Conservation (phyloP, 2,797 vertebrate species). For the Trachurus trachurus region DNA sequence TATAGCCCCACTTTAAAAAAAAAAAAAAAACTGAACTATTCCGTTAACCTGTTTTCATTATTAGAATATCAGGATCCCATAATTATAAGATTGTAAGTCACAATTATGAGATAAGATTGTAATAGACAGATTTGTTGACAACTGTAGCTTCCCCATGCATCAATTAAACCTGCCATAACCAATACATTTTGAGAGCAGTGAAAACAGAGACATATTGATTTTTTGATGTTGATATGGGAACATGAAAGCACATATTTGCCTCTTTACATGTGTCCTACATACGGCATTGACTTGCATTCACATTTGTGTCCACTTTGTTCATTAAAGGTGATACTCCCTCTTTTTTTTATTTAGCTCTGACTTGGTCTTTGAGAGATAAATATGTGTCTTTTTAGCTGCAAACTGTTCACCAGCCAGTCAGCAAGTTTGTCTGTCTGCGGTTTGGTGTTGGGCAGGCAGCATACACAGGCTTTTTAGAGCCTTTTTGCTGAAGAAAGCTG, state of each 20-base stretch:
- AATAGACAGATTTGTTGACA: no score
- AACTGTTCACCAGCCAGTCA: neutral
- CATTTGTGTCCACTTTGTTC: neutral
- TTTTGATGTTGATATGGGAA: neutral
- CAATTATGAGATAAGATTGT: no score
- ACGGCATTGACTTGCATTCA: neutral
- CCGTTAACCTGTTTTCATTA: no score
- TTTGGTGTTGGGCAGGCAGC: conserved; percentile 2
- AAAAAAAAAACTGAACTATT: no score
- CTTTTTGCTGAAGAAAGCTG: neutral
- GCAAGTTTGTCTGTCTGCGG: neutral
- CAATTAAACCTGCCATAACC: neutral
- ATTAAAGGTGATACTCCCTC: neutral
- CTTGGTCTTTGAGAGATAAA: neutral
- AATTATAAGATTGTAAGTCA: no score
- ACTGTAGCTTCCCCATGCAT: neutral
- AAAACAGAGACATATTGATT: neutral
- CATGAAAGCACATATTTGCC: neutral
- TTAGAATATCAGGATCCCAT: no score
- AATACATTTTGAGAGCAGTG: neutral
- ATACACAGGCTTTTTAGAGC: neutral
- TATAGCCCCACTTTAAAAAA: no score
- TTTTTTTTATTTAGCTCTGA: neutral
- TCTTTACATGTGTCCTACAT: neutral
- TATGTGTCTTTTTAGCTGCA: neutral